A percentile compares a stretch with the other conserved stretches of the same genome.
Conservation (phyloP, 2,113 vertebrate genomes). For the Peromyscus maniculatus region DNA sequence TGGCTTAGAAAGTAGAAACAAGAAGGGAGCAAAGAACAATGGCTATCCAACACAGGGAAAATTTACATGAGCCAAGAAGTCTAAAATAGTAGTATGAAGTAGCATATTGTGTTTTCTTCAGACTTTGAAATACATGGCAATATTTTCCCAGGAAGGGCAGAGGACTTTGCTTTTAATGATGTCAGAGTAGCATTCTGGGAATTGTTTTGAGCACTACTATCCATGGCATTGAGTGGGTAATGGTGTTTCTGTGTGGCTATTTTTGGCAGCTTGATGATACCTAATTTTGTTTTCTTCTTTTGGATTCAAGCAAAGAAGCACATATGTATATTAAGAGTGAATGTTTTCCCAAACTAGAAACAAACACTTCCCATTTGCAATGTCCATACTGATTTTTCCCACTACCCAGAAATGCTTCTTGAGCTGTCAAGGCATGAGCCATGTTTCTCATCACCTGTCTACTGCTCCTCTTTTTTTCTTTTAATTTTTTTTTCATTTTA, state of each 20-base stretch:
- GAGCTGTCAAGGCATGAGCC: rapidly evolving
- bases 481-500: too few relatives aligned
- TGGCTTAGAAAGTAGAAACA: not conserved
- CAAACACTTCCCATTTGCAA: not conserved
- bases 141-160: not conserved
- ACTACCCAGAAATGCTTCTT: not conserved
- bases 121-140: not conserved
- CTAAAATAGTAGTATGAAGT: constrained; percentile 45
- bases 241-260: not conserved
- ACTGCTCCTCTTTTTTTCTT: too few relatives aligned
- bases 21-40: not conserved
- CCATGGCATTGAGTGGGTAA: not conserved
- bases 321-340: not conserved
- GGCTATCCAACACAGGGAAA: not conserved
- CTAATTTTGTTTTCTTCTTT: constrained; percentile 7
- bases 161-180: constrained; percentile 23
- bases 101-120: not conserved
- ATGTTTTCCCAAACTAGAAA: not conserved
- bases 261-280: not conserved
- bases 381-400: not conserved
- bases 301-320: not conserved
- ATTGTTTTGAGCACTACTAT: not conserved
- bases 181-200: not conserved
- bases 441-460: not conserved
- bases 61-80: constrained; percentile 4